phyloP scores from a whole-genome alignment of 2,113 vertebrate genomes.

The Cnemophilus loriae region DNA sequence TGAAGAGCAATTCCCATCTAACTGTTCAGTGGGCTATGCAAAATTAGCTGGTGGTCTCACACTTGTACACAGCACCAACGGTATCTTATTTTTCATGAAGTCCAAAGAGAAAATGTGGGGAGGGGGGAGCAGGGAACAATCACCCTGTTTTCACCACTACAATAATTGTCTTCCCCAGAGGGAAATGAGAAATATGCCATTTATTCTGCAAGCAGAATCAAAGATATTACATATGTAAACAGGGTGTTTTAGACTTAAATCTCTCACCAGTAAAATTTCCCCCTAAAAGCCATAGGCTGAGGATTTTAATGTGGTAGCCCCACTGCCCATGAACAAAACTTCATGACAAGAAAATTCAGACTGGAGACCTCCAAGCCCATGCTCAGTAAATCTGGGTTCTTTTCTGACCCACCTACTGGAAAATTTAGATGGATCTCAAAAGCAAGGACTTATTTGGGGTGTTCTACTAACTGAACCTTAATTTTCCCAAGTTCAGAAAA shows the following conservation, averaged over 20 bases:
- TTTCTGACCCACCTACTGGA: not conserved
- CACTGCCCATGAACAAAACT: not conserved
- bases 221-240: not conserved
- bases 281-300: not conserved
- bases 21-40: slow-evolving; percentile 54
- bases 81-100: not conserved
- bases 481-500: not conserved
- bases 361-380: not conserved
- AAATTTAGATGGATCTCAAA: not conserved
- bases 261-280: not conserved
- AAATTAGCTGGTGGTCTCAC: slow-evolving; percentile 60
- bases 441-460: not conserved
- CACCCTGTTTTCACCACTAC: not conserved
- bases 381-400: not conserved
- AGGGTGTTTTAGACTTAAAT: not conserved
- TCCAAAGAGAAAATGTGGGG: not conserved
- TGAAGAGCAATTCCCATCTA: slow-evolving; percentile 71
- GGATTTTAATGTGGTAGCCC: not conserved
- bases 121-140: not conserved
- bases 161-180: not conserved
- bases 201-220: not conserved
- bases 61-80: not conserved
- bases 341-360: not conserved
- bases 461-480: not conserved
- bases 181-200: not conserved